A percentile compares a stretch with the other conserved stretches of the same genome.
Conservation (phyloP, 2,113 vertebrate genomes). For the Budorcas taxicolor region DNA sequence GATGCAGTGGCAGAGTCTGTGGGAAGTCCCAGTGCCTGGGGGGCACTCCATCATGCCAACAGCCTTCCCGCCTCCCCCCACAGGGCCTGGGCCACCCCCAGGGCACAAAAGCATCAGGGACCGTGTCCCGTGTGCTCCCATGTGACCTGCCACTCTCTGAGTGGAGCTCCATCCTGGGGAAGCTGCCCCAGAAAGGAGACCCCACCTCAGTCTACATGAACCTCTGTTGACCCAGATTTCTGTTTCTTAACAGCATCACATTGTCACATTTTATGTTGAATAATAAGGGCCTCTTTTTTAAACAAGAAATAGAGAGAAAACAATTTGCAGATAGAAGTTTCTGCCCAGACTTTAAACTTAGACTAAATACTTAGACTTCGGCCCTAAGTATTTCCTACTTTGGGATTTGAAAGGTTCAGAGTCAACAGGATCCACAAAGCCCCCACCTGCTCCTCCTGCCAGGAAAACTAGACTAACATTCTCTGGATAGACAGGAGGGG, state of each 20-base stretch:
- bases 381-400: neutral
- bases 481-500: neutral
- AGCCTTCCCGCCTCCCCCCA: rapidly evolving
- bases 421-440: neutral
- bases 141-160: rapidly evolving
- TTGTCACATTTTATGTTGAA: neutral
- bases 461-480: neutral
- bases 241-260: neutral
- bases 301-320: neutral
- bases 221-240: neutral
- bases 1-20: too few species aligned
- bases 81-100: neutral
- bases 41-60: neutral
- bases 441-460: neutral
- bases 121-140: neutral
- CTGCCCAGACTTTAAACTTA: too few species aligned
- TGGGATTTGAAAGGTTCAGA: neutral
- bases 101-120: neutral
- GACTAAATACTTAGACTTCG: too few species aligned
- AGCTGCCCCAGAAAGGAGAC: neutral
- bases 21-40: neutral
- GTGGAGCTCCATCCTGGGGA: rapidly evolving
- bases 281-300: neutral
- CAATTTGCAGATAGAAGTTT: neutral
- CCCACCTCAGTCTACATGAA: rapidly evolving